Conservation (phyloP, 2,113 vertebrate genomes). For the Poicephalus gulielmi region DNA sequence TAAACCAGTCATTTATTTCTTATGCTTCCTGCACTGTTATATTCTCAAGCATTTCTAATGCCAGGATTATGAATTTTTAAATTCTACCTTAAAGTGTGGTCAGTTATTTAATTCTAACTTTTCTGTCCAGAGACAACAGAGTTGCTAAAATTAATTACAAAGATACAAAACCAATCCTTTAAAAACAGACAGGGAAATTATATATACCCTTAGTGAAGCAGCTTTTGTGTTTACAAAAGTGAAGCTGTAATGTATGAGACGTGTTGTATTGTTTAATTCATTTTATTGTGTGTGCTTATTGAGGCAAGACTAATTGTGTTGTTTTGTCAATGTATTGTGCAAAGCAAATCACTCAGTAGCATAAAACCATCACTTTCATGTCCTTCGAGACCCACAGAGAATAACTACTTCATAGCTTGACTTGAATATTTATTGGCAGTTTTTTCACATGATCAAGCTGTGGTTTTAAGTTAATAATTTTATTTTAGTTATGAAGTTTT, state of each 20-base stretch:
- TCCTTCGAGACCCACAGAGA: slow-evolving; percentile 77
- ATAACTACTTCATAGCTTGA: slow-evolving; percentile 77
- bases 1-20: slow-evolving; percentile 75
- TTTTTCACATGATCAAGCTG: slow-evolving; percentile 63
- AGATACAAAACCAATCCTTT: slow-evolving; percentile 33
- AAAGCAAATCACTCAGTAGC: slow-evolving; percentile 80
- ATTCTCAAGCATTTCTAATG: not conserved
- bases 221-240: slow-evolving; percentile 59
- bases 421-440: slow-evolving; percentile 66
- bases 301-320: slow-evolving; percentile 87
- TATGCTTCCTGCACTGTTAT: not conserved
- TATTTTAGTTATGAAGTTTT: slow-evolving; percentile 48
- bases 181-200: slow-evolving; percentile 31
- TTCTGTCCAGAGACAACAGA: slow-evolving; percentile 16
- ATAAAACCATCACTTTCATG: slow-evolving; percentile 82
- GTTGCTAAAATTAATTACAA: slow-evolving; percentile 53
- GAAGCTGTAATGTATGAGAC: slow-evolving; percentile 45
- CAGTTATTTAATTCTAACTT: not conserved
- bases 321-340: slow-evolving; percentile 83
- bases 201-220: slow-evolving; percentile 20
- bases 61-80: slow-evolving; percentile 9
- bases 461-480: slow-evolving; percentile 65
- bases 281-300: slow-evolving; percentile 80
- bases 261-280: slow-evolving; percentile 76
- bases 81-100: not conserved